phyloP scores from a whole-genome alignment of 2,888 invertebrate species.

The Heliconius aoede region DNA sequence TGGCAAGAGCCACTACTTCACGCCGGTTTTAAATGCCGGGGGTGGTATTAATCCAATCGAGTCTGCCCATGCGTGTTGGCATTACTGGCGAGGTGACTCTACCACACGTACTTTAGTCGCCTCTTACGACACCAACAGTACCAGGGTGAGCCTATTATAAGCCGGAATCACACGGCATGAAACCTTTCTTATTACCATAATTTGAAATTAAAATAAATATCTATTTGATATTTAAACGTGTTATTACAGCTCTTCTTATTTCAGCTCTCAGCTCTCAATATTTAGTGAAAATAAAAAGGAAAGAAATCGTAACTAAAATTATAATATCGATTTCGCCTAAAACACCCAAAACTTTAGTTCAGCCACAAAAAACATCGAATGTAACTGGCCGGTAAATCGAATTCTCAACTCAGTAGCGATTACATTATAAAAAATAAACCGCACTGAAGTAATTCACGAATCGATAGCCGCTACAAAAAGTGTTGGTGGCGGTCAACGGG shows the following conservation, averaged over 20 bases:
- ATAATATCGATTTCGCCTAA: slow-evolving; percentile 5
- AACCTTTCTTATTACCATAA: too few species aligned
- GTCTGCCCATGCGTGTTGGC: too few species aligned
- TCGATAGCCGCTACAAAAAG: slow-evolving; percentile 54
- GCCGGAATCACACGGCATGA: too few species aligned
- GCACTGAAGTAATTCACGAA: slow-evolving; percentile 55
- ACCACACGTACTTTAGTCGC: too few species aligned
- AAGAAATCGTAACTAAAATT: slow-evolving; percentile 2
- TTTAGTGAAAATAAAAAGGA: neutral
- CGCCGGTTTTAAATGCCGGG: too few species aligned
- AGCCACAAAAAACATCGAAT: slow-evolving; percentile 42
- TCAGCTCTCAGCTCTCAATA: neutral
- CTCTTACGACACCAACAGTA: too few species aligned
- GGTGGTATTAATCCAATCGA: too few species aligned
- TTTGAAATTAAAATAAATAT: neutral
- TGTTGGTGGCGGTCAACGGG: slow-evolving; percentile 65
- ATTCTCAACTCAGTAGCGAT: slow-evolving; percentile 48
- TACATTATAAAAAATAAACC: slow-evolving; percentile 46
- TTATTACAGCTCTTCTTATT: neutral
- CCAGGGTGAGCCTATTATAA: too few species aligned
- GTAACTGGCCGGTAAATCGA: slow-evolving; percentile 50
- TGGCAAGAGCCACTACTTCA: too few species aligned
- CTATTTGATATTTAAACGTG: neutral
- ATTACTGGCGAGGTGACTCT: too few species aligned
- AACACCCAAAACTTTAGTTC: slow-evolving; percentile 24